Conservation (phyloP, 2,888 invertebrate species). For the Artemia sinica region DNA sequence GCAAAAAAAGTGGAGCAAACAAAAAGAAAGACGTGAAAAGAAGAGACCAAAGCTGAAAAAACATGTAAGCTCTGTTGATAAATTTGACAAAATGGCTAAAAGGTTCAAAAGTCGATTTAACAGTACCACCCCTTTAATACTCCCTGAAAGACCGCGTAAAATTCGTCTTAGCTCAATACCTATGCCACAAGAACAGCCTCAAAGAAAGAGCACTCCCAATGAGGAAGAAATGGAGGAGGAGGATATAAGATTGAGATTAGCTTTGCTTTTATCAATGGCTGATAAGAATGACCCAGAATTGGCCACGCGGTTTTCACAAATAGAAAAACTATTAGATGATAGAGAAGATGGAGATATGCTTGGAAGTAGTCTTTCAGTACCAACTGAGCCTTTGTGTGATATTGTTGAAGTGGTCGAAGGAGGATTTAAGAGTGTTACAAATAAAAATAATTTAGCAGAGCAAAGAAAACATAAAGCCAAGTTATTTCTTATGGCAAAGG, state of each 20-base stretch:
- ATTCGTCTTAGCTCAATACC: neutral
- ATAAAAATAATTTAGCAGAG: too few species aligned
- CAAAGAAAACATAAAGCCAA: too few species aligned
- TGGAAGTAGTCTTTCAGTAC: too few species aligned
- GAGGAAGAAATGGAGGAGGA: constrained; percentile 10
- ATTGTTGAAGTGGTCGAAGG: too few species aligned
- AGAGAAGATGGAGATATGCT: neutral
- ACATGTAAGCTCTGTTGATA: neutral
- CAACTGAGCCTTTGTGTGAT: too few species aligned
- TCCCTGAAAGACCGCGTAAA: neutral
- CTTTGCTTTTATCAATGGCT: neutral
- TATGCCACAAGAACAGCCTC: neutral
- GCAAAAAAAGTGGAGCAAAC: too few species aligned
- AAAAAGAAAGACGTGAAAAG: too few species aligned
- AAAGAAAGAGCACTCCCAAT: neutral
- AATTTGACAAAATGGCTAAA: neutral
- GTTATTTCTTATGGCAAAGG: too few species aligned
- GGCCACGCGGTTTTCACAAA: neutral
- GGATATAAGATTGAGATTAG: neutral
- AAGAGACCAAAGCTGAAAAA: too few species aligned
- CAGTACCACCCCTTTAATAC: neutral
- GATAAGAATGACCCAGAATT: constrained; percentile 12
- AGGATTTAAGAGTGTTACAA: too few species aligned
- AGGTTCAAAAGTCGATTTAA: constrained; percentile 5
- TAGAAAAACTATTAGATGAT: neutral